phyloP scores from a whole-genome alignment of 2,888 invertebrate genomes.

The Panzeria rudis region DNA sequence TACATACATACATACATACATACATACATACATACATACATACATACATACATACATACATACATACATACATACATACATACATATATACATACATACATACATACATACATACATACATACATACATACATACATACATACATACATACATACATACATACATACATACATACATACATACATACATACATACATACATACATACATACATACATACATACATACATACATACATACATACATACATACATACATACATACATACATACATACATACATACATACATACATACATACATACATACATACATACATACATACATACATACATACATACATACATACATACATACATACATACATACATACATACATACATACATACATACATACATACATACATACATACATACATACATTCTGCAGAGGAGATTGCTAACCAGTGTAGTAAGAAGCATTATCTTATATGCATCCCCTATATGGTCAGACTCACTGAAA shows the following conservation, averaged over 20 bases:
- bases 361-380: not conserved
- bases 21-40: not conserved
- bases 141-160: not conserved
- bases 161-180: not conserved
- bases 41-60: not conserved
- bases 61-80: no score
- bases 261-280: not conserved
- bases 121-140: not conserved
- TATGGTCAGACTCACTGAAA: no score
- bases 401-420: no score
- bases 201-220: not conserved
- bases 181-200: not conserved
- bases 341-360: not conserved
- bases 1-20: not conserved
- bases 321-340: not conserved
- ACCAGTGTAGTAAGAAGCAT: no score
- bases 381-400: not conserved
- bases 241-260: not conserved
- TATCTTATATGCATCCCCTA: no score
- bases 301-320: not conserved
- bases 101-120: not conserved
- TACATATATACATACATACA: not conserved
- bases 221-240: not conserved
- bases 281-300: not conserved
- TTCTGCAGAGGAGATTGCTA: no score